A percentile compares a stretch with the other conserved stretches of the same genome.
These are phyloP conservation scores for Anadara kagoshimensis DNA, from an alignment of 1,140 invertebrate species.

Conservation along the genomic window DNA sequence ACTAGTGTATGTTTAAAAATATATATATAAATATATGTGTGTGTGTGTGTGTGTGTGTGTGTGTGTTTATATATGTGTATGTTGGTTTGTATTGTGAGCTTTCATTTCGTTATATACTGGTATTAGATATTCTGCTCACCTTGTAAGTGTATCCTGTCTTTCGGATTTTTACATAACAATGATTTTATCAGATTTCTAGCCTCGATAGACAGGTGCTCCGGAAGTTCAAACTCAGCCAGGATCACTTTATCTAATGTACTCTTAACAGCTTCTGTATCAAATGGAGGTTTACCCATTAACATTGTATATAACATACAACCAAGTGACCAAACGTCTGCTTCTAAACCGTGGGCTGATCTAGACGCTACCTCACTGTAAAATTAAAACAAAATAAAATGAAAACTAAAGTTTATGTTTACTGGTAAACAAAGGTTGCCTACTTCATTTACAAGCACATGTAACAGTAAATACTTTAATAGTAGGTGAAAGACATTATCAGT, in stretches of 20 bases:
- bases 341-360: conserved; percentile 91
- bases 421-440: too few species aligned
- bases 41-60: too few species aligned
- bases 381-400: too few species aligned
- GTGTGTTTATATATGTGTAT: too few species aligned
- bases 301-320: conserved; percentile 98
- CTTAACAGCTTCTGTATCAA: conserved; percentile 88
- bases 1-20: too few species aligned
- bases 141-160: conserved; percentile 85
- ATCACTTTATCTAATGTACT: conserved; percentile 93
- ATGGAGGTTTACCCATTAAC: conserved; percentile 92
- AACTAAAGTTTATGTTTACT: too few species aligned
- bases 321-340: conserved; percentile 97
- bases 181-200: conserved; percentile 89
- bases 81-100: too few species aligned
- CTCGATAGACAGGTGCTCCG: conserved; percentile 84
- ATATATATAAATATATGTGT: too few species aligned
- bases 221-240: conserved; percentile 86
- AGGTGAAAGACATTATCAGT: too few species aligned
- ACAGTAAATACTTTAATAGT: too few species aligned
- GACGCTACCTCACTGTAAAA: conserved; percentile 83
- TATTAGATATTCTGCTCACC: conserved; percentile 71
- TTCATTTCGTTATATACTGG: neutral
- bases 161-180: conserved; percentile 90
- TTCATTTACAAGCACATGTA: too few species aligned